Conservation (phyloP, 2,888 invertebrate genomes). For the Caenorhabditis sinica region DNA sequence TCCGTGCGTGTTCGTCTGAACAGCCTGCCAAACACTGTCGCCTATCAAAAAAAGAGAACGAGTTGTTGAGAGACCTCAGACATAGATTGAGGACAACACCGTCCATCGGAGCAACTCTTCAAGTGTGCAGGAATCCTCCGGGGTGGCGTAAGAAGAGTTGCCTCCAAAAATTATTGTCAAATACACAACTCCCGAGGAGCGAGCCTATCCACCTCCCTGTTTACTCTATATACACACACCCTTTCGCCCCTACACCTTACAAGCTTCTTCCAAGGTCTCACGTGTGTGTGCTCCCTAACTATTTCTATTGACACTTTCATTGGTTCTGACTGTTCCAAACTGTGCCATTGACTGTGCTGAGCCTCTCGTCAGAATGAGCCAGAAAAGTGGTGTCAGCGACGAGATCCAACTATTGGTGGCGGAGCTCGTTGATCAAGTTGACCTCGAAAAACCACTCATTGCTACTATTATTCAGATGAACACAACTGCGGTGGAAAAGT, state of each 20-base stretch:
- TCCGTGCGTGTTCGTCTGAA: slow-evolving; percentile 37
- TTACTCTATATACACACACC: slow-evolving; percentile 64
- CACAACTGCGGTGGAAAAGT: slow-evolving; percentile 20
- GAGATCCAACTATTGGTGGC: slow-evolving; percentile 55
- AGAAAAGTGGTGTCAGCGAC: slow-evolving; percentile 26
- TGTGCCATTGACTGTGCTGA: not conserved
- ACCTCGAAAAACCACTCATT: slow-evolving; percentile 52
- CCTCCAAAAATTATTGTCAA: slow-evolving; percentile 64
- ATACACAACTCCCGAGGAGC: slow-evolving; percentile 47
- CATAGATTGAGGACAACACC: slow-evolving; percentile 43
- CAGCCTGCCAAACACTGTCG: slow-evolving; percentile 11
- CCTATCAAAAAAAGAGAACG: not conserved
- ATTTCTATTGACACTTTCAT: slow-evolving; percentile 37
- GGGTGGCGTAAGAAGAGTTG: slow-evolving; percentile 8
- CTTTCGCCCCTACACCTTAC: slow-evolving; percentile 55
- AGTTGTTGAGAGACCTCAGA: slow-evolving; percentile 8
- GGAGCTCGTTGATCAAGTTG: slow-evolving; percentile 60
- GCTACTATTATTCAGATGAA: slow-evolving; percentile 67
- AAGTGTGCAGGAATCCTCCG: slow-evolving; percentile 51
- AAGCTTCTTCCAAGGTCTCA: slow-evolving; percentile 60
- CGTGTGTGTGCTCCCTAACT: slow-evolving; percentile 28
- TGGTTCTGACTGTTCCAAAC: slow-evolving; percentile 12
- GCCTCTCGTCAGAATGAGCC: slow-evolving; percentile 27
- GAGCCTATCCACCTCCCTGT: slow-evolving; percentile 57
- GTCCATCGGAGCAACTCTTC: slow-evolving; percentile 50